Conservation (phyloP, 2,797 vertebrate genomes). For the Zalophus californianus region DNA sequence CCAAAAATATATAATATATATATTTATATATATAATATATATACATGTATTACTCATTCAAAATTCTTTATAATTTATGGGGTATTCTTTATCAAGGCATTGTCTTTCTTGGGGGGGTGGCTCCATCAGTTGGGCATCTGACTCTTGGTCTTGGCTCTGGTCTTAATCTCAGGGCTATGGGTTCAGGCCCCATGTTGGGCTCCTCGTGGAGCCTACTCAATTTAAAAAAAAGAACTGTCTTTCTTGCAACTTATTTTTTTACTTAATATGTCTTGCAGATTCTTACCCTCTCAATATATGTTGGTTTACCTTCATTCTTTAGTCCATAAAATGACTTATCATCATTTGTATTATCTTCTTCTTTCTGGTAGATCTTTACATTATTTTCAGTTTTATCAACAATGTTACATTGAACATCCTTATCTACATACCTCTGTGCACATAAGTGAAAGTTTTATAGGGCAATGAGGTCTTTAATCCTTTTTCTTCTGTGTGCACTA, state of each 20-base stretch:
- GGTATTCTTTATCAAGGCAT: neutral
- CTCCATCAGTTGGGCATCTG: neutral
- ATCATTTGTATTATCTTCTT: neutral
- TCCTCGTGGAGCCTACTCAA: neutral
- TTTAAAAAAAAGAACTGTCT: neutral
- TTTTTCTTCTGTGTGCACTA: neutral
- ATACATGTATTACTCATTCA: neutral
- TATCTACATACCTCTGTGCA: neutral
- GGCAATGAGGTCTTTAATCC: neutral
- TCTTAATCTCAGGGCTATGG: neutral
- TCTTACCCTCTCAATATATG: neutral
- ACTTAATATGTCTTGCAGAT: neutral
- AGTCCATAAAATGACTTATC: neutral
- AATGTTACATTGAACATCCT: neutral
- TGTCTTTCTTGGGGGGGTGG: neutral
- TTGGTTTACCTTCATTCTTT: neutral
- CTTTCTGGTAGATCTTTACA: neutral
- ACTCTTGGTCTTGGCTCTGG: neutral
- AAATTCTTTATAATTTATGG: neutral
- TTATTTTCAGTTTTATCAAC: neutral
- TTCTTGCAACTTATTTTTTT: neutral
- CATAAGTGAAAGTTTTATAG: neutral
- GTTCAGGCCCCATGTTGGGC: neutral
- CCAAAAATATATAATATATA: neutral
- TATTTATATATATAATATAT: neutral